These are phyloP conservation scores for Scaeva pyrastri DNA, from an alignment of 2,888 invertebrate genomes.

Conservation along the genomic window DNA sequence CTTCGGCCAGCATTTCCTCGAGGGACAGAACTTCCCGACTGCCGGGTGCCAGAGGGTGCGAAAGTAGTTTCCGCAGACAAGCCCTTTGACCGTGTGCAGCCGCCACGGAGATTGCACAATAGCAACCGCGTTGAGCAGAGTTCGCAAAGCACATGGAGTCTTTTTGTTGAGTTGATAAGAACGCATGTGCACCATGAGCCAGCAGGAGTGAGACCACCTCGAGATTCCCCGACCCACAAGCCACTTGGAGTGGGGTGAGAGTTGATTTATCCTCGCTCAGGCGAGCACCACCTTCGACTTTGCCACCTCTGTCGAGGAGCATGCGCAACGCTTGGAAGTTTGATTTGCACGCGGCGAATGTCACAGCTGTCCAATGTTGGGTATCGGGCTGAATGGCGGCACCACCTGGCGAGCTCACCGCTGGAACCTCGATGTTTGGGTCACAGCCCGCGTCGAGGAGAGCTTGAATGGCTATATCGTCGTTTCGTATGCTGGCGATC, in stretches of 20 bases:
- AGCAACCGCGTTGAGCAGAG: constrained; percentile 93
- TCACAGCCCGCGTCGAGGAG: constrained; percentile 92
- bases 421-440: constrained; percentile 91
- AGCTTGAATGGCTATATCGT: constrained; percentile 90
- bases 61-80: constrained; percentile 90
- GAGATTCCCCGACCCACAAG: constrained; percentile 91
- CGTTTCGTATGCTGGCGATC: constrained; percentile 92
- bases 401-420: constrained; percentile 82
- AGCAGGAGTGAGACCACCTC: constrained; percentile 92
- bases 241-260: constrained; percentile 94
- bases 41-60: constrained; percentile 88
- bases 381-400: constrained; percentile 88
- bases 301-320: constrained; percentile 91
- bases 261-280: constrained; percentile 93
- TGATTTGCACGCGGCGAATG: constrained; percentile 89
- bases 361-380: constrained; percentile 94
- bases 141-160: constrained; percentile 94
- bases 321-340: constrained; percentile 87
- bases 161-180: constrained; percentile 92
- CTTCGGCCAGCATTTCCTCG: constrained; percentile 96
- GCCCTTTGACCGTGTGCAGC: constrained; percentile 94
- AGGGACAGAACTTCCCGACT: constrained; percentile 91
- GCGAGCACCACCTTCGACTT: constrained; percentile 93
- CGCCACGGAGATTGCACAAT: constrained; percentile 94
- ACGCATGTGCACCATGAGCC: constrained; percentile 94